A percentile compares a stretch with the other conserved stretches of the same genome.
Conservation (phyloP, 2,888 invertebrate species). For the Odontocolon sp. region DNA sequence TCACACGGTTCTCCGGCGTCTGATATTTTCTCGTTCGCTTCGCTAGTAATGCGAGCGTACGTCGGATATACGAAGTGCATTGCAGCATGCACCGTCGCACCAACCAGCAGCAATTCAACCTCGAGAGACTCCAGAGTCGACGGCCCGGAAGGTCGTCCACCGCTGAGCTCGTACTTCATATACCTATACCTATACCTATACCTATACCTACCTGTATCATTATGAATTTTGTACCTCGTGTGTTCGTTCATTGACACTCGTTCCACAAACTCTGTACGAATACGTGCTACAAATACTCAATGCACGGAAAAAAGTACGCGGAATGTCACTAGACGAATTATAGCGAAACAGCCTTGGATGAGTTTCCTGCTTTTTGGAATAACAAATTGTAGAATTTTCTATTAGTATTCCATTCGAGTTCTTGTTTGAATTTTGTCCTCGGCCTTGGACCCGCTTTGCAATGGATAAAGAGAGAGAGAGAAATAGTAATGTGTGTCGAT, state of each 20-base stretch:
- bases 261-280: not conserved
- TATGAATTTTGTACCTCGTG: constrained; percentile 18
- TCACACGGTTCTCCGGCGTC: constrained; percentile 52
- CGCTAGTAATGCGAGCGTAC: constrained; percentile 51
- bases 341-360: not conserved
- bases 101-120: constrained; percentile 63
- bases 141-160: constrained; percentile 67
- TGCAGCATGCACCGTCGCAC: constrained; percentile 21
- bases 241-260: constrained; percentile 28
- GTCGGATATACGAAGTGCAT: constrained; percentile 4
- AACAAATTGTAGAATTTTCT: not conserved
- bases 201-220: not conserved
- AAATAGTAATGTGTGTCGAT: no score
- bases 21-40: constrained; percentile 52
- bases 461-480: not conserved
- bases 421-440: not conserved
- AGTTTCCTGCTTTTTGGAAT: constrained; percentile 21
- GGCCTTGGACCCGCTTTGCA: constrained; percentile 18
- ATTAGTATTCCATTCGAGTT: constrained; percentile 13
- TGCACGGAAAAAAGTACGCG: not conserved
- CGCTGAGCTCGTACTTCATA: not conserved
- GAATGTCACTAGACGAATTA: not conserved
- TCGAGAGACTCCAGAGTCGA: constrained; percentile 60
- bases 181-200: not conserved
- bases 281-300: constrained; percentile 21